Base-by-base conservation (phyloP, 92 coral and sea anemone species). In the Virgularia gustaviana region DNA sequence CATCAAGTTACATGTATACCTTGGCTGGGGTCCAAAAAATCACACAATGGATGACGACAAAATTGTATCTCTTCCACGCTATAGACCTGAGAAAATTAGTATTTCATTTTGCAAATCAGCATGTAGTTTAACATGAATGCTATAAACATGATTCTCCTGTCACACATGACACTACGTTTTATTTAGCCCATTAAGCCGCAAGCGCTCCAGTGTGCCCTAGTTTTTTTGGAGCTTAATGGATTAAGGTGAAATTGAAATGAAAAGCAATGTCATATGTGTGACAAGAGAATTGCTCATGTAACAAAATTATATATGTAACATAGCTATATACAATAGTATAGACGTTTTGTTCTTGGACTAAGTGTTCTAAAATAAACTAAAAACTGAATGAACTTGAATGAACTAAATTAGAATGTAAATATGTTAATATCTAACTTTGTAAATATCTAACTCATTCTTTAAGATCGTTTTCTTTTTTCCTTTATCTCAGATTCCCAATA, bases 21-120 rank as follows among this genome's bases (percentile, higher is more conserved):
- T 82, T 11, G 49, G 73, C 16, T 43, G 79, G 76, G 59, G 86
- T 58, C 86, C 82, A 32, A 70, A 60, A 34, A 82, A 24, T 20
- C 79, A 82, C 51, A 61, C 65, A 19, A 37, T 76, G 63, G 27
- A 18, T 56, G 74, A 71, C 43, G 39, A 75, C 10, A 33, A 63
- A 70, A 31, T 68, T 49, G 36, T 49, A 20, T 38, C 57, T 24
- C 49, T 45, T 32, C 86, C 86, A 13, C 56, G 86, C 10, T 82
- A 73, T 33, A 29, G 73, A 12, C 64, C 70, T 0, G 81, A 81
- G 22, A 81, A 81, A 34, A 11, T 74, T 27, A 82, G 86, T 35
- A 36, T 82, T 27, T 34, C 73, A 11, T 75, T 76, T 61, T 56
- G 75, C 32, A 82, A 82, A 71, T 66, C 7, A 39, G 72, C 85